Evolutionary conservation across 2,113 vertebrate genomes (phyloP), one percentile per base, ranked within the genome.

Genomic region (Xenotilapia longispinis): DNA sequence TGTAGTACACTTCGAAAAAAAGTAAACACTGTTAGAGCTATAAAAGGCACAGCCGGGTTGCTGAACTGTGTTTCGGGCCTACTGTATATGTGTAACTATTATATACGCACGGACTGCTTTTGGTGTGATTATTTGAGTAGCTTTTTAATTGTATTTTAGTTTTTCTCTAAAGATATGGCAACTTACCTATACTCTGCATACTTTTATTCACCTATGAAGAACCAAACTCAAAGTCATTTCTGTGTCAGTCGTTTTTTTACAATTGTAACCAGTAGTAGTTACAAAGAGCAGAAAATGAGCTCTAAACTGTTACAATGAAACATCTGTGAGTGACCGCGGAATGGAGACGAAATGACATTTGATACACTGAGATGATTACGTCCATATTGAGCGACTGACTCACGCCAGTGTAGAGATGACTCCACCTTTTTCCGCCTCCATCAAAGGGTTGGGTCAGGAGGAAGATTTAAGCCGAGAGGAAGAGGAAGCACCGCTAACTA

Each of bases 401-500:
- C 28, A 6, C 6, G n/a, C 54, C 53, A 15, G 38, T 5, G 53
- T 6, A 2, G 42, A 73, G 19, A 36, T 91, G 88, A 92, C 94
- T 96, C 95, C 95, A 94, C 95, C 94, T 93, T 90, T 83, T 84
- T 33, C 19, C 70, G 68, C 87, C 80, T 91, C 19, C 85, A 86
- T 86, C 86, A 51, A 73, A 87, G 92, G 92, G 92, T 1, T 89
- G 57, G 89, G 83, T 90, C 81, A 12, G 9, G 73, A 51, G 75
- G 58, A 90, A 90, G 85, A 84, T 87, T 92, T 75, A 80, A 89
- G 83, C 60, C 33, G 86, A 84, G 14, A 83, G 80, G 42, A 91
- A 91, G 92, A 92, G 90, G 87, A 92, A 93, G 88, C 89, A 2
- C 79, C 9, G 47, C 40, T 3, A 6, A 87, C 75, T 91, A 36